Evolutionary conservation across 2,113 vertebrate species (phyloP).

Genomic region (Neogale vison): DNA sequence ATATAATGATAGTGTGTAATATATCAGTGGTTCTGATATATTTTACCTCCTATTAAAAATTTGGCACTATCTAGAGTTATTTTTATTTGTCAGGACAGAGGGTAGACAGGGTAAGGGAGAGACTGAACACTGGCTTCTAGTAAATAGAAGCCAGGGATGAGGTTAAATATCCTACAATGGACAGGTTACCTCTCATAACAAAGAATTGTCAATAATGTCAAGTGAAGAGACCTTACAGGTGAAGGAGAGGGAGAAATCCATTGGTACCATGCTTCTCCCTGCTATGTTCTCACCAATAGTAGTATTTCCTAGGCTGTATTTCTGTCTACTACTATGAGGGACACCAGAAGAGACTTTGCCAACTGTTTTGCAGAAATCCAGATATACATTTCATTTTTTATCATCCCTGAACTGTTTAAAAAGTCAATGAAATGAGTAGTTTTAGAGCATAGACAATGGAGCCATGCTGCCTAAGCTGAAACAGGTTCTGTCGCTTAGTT

Average conservation of each 20-base stretch:
- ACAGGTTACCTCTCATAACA: neutral
- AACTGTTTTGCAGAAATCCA: neutral
- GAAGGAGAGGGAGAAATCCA: neutral
- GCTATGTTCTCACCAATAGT: neutral
- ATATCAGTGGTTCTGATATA: neutral
- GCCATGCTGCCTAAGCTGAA: neutral
- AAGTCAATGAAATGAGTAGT: neutral
- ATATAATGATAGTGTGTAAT: neutral
- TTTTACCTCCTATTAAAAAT: neutral
- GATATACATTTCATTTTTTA: neutral
- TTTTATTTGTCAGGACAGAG: neutral
- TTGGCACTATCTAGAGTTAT: neutral
- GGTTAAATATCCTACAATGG: neutral
- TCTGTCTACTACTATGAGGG: neutral
- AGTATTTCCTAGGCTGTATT: neutral
- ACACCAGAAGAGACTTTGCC: neutral
- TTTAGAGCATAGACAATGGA: neutral
- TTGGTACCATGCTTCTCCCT: neutral
- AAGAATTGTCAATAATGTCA: neutral
- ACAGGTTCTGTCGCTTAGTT: neutral
- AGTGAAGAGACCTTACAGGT: neutral
- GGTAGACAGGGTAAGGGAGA: rapidly evolving
- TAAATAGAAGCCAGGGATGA: neutral
- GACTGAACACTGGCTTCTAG: neutral
- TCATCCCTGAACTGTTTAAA: neutral